Evolutionary conservation across 2,797 vertebrate genomes (phyloP), one percentile per base, ranked within the genome.

Genomic region (Danio albolineatus): DNA sequence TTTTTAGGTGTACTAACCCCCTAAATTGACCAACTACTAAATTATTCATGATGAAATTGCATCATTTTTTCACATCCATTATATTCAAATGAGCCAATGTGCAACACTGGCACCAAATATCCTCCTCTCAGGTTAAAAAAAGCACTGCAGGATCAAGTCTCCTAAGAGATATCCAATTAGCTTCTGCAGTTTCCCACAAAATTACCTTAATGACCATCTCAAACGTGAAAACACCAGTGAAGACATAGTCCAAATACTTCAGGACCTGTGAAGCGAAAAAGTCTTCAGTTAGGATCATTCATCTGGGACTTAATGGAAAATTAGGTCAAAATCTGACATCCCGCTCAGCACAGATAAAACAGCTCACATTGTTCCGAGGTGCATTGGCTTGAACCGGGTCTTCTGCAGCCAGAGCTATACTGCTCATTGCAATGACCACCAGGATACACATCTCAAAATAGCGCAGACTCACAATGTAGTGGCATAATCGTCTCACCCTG

Each of bases 161-260:
- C n/a, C 6, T 12, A n/a, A 13, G 16, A 54, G 10, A 54, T 13
- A 51, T 67, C 14, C 2, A 71, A 54, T 53, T 39, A 70, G 70
- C 12, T 36, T 7, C 48, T 17, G 28, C 17, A 17, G 39, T 70
- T 12, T 19, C 54, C 39, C 17, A 73, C 14, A 38, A 5, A 46
- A 60, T 73, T 91, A 99, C 98, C 96, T 99, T 99, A 83, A 99
- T 98, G 85, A 99, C 96, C 97, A 99, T 96, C 92, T 99, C 98
- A 85, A 99, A 99, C 19, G 98, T 99, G 87, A 99, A 99, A 85
- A 99, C 98, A 0, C 97, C 97, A 0, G 98, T 99, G 80, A 99
- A 99, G 80, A 96, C 96, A 53, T 98, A 99, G 91, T 99, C 98
- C 94, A 99, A 91, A 90, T 98, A 99, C 84, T 97, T 98, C 77